These are phyloP conservation scores for Fregata magnificens DNA, from an alignment of 2,113 vertebrate genomes.

Conservation along the genomic window DNA sequence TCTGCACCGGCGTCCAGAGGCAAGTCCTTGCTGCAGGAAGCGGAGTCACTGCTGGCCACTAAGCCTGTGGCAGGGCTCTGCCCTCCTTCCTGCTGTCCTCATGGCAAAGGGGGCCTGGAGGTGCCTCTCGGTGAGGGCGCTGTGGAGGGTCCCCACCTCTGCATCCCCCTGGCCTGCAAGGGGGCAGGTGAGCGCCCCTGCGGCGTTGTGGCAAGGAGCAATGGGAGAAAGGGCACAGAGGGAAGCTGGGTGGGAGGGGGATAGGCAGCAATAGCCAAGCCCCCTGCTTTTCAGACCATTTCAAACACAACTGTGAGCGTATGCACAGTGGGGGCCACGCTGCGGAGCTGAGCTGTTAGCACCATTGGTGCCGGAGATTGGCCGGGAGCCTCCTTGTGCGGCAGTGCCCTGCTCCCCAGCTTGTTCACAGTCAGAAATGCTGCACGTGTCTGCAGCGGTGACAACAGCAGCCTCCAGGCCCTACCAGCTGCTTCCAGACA, in stretches of 20 bases:
- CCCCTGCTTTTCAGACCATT: not conserved
- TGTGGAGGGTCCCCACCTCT: not conserved
- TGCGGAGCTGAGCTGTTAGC: not conserved
- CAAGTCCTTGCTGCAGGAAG: not conserved
- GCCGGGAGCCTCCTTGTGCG: not conserved
- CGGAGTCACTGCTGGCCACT: not conserved
- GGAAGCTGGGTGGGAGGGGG: not conserved
- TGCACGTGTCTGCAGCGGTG: rapidly evolving
- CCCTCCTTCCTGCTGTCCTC: not conserved
- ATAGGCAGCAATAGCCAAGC: not conserved
- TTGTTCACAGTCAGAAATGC: not conserved
- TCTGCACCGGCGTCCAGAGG: rapidly evolving
- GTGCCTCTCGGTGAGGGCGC: not conserved
- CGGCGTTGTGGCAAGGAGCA: rapidly evolving
- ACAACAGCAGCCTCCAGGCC: not conserved
- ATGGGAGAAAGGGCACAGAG: not conserved
- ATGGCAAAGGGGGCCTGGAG: not conserved
- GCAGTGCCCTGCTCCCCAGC: not conserved
- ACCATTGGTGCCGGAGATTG: not conserved
- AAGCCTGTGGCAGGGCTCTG: not conserved
- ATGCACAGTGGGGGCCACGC: not conserved
- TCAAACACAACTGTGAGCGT: not conserved
- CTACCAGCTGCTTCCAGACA: not conserved
- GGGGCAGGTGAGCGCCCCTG: not conserved
- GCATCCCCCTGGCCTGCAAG: not conserved